Evolutionary conservation across 2,888 invertebrate genomes (phyloP).

Genomic region (Morinoia aosen): DNA sequence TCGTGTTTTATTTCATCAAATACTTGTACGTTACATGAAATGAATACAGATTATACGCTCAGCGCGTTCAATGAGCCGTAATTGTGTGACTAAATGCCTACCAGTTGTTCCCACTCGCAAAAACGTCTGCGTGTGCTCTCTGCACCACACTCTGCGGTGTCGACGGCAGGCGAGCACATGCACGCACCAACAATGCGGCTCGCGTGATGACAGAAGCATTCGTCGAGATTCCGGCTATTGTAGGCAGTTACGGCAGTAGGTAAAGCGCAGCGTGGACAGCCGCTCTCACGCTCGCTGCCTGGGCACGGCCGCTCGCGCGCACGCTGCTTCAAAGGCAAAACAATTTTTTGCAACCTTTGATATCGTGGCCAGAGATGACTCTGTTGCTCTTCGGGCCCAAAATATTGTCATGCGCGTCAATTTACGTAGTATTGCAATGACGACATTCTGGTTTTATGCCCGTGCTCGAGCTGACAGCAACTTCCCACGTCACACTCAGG

Average conservation of each 20-base stretch:
- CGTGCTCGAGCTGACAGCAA: neutral
- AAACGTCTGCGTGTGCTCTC: neutral
- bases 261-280: neutral
- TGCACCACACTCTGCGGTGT: neutral
- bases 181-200: neutral
- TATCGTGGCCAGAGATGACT: neutral
- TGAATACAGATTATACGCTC: neutral
- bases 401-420: constrained; percentile 12
- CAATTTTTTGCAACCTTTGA: neutral
- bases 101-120: neutral
- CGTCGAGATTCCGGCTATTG: neutral
- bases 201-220: neutral
- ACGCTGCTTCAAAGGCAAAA: neutral
- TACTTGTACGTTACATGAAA: neutral
- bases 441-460: neutral
- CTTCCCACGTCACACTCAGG: neutral
- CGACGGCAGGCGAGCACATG: neutral
- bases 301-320: neutral
- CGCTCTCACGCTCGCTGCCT: neutral
- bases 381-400: neutral
- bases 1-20: neutral
- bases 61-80: neutral
- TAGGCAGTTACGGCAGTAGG: neutral
- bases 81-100: neutral
- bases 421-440: neutral